Base-by-base conservation (phyloP, 2,888 invertebrate genomes). In the Andrena bucephala region DNA sequence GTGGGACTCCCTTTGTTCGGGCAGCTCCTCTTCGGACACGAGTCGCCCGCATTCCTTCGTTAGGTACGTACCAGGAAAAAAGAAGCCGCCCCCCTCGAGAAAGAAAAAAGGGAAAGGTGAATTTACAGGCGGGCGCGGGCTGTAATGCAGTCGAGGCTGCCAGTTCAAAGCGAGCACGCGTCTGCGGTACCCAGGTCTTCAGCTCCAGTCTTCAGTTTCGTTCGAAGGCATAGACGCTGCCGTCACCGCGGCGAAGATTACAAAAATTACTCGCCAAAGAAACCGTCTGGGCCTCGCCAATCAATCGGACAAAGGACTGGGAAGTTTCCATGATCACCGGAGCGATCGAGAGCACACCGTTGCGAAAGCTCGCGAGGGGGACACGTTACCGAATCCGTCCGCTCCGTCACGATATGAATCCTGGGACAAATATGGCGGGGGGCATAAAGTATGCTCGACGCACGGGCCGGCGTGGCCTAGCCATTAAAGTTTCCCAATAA, bases 1-100 rank as follows among this genome's bases (percentile, higher is more conserved):
- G 81, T 57, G 82, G 84, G 69, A 77, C 79, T 83, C 83, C 83
- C 59, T 85, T 89, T 88, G 86, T 89, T 86, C 88, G 83, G 65
- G 73, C 79, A 77, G 73, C 63, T 75, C 50, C 57, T 75, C 71
- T 68, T 77, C 80, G 73, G 79, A 85, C 87, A 80, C 77, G 81
- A 83, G 86, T 89, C 85, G 88, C 84, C 86, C 85, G 90, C 89
- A 89, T 89, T 90, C 90, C 86, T 87, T 74, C 76, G 68, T 65
- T 67, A 54, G 81, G 79, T 84, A 77, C 74, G 77, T 77, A 85
- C 82, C 63, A 71, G 63, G 80, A 78, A 79, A 84, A 83, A 79
- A 73, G 72, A 73, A 62, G 20, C 70, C 71, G 60, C 70, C 31
- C 66, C 82, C 48, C 57, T 63, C 54, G 16, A 31, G 20, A 20